phyloP scores from a whole-genome alignment of 1,140 invertebrate species.

The Apolygus lucorum region DNA sequence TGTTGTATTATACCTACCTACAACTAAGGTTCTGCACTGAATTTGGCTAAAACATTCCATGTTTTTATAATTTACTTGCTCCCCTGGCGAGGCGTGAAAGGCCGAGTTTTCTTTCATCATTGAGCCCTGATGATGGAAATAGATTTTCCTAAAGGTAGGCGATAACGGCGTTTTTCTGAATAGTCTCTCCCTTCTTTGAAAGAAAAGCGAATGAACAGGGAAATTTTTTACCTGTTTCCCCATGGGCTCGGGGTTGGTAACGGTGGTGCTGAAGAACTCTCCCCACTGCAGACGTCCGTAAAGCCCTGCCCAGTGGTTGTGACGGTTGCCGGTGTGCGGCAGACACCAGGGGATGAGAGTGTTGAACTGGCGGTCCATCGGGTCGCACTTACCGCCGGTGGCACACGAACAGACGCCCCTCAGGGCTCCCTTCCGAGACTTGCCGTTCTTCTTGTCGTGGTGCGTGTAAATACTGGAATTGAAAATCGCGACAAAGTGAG shows the following conservation, averaged over 20 bases:
- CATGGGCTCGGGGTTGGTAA: slow-evolving; percentile 87
- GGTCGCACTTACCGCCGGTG: slow-evolving; percentile 53
- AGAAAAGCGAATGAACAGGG: no score
- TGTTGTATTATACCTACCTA: no score
- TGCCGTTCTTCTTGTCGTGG: slow-evolving; percentile 60
- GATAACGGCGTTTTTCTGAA: no score
- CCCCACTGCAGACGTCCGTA: slow-evolving; percentile 72
- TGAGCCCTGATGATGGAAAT: no score
- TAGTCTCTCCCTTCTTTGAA: no score
- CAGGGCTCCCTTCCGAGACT: slow-evolving; percentile 46
- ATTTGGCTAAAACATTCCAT: no score
- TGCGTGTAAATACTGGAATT: slow-evolving; percentile 61
- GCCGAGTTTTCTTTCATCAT: no score
- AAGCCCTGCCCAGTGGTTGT: slow-evolving; percentile 74
- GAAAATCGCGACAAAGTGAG: no score
- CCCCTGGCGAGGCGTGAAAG: no score
- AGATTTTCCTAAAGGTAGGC: no score
- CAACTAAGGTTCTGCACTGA: no score
- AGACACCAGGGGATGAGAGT: slow-evolving; percentile 86
- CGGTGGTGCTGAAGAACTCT: slow-evolving; percentile 76
- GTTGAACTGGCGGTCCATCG: slow-evolving; percentile 67
- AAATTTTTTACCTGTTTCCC: slow-evolving; percentile 86
- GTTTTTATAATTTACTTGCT: no score
- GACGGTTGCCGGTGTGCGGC: slow-evolving; percentile 76
- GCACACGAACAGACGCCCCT: slow-evolving; percentile 76